Conservation (phyloP, 2,797 vertebrate genomes). For the Takifugu rubripes region DNA sequence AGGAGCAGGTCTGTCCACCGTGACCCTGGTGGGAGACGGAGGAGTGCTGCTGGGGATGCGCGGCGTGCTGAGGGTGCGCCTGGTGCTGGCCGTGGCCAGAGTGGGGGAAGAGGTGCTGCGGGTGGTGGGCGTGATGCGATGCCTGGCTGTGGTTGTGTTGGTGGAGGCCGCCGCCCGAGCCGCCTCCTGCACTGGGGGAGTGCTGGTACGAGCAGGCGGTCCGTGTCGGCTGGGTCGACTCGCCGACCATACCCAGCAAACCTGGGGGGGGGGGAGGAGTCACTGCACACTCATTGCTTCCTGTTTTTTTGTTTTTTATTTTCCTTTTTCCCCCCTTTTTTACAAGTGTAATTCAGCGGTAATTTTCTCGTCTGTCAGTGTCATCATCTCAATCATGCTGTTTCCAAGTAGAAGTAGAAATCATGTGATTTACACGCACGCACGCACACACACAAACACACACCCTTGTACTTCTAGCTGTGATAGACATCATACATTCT, state of each 20-base stretch:
- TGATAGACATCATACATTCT: no score
- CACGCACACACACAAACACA: no score
- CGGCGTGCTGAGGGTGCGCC: constrained; percentile 52
- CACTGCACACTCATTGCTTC: background rate
- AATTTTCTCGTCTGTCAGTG: no score
- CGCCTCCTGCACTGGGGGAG: constrained; percentile 70
- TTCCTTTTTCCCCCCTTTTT: no score
- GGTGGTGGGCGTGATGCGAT: constrained; percentile 71
- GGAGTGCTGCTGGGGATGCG: constrained; percentile 65
- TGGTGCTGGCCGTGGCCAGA: constrained; percentile 54
- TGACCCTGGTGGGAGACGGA: constrained; percentile 74
- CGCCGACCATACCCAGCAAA: constrained; percentile 77
- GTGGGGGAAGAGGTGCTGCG: constrained; percentile 72
- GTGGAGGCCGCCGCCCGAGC: constrained; percentile 59
- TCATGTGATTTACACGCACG: no score
- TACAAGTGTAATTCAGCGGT: no score
- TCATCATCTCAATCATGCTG: no score
- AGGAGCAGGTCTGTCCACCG: constrained; percentile 73
- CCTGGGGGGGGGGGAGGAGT: constrained; percentile 46
- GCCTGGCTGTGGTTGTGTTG: constrained; percentile 71
- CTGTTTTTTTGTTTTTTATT: no score
- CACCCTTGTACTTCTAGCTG: no score
- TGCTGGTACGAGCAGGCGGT: constrained; percentile 84
- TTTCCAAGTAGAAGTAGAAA: no score
- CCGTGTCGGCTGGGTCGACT: constrained; percentile 76